Conservation (phyloP, 1,140 invertebrate species). For the Triops longicaudatus region DNA sequence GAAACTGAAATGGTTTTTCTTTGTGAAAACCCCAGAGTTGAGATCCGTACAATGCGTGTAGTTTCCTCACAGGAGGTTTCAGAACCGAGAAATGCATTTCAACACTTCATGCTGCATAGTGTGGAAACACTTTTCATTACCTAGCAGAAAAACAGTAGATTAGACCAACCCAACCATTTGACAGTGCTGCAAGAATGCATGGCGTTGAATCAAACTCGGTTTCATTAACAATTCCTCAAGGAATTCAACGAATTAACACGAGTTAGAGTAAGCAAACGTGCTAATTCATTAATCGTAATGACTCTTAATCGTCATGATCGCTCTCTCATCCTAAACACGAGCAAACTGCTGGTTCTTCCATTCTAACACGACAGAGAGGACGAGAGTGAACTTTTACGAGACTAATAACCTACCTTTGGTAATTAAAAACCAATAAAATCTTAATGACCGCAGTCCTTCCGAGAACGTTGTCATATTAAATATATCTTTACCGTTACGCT, state of each 20-base stretch:
- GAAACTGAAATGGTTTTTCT: too few species aligned
- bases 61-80: too few species aligned
- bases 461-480: not conserved
- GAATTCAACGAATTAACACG: not conserved
- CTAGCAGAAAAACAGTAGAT: not conserved
- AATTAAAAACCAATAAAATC: not conserved
- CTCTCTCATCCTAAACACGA: not conserved
- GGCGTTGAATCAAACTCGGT: not conserved
- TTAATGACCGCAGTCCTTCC: not conserved
- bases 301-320: not conserved
- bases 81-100: too few species aligned
- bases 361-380: not conserved
- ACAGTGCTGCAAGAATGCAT: not conserved
- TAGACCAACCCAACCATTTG: not conserved
- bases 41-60: too few species aligned
- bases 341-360: not conserved
- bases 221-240: not conserved
- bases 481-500: not conserved
- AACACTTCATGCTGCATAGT: too few species aligned
- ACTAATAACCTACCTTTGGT: constrained; percentile 8
- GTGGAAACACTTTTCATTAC: not conserved
- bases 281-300: not conserved
- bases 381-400: not conserved
- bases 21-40: too few species aligned
- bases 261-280: not conserved